Evolutionary conservation across 30 jellyfish, hydroid and myxozoan genomes (phyloP).

Genomic region (Mastigias papua): DNA sequence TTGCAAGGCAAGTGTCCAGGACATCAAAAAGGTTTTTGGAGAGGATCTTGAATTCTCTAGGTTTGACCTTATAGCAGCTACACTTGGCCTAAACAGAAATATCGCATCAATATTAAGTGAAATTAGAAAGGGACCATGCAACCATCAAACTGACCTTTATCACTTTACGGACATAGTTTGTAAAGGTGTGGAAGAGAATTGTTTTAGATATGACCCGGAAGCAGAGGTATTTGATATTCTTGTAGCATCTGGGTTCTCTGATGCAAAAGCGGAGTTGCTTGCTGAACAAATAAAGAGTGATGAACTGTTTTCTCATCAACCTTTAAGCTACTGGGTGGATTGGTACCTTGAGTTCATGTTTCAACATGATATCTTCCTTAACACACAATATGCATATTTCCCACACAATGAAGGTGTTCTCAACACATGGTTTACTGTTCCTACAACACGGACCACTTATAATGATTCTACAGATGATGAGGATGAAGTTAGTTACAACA

Average conservation of each 20-base stretch:
- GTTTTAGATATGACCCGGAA: not conserved
- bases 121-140: not conserved
- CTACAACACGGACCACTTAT: not conserved
- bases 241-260: not conserved
- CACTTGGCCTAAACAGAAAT: not conserved
- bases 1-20: not conserved
- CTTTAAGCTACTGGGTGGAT: not conserved
- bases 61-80: not conserved
- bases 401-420: not conserved
- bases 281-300: not conserved
- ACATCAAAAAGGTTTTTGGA: not conserved
- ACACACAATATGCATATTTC: not conserved
- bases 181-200: not conserved
- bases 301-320: not conserved
- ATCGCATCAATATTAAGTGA: not conserved
- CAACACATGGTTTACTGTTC: not conserved
- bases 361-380: not conserved
- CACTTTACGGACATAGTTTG: not conserved
- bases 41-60: not conserved
- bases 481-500: not conserved
- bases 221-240: not conserved
- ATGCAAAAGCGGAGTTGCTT: not conserved
- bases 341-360: slow-evolving; percentile 5
- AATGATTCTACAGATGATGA: not conserved
- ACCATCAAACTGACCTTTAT: not conserved